Conservation (phyloP, 2,888 invertebrate species). For the Lacanobia oleracea region DNA sequence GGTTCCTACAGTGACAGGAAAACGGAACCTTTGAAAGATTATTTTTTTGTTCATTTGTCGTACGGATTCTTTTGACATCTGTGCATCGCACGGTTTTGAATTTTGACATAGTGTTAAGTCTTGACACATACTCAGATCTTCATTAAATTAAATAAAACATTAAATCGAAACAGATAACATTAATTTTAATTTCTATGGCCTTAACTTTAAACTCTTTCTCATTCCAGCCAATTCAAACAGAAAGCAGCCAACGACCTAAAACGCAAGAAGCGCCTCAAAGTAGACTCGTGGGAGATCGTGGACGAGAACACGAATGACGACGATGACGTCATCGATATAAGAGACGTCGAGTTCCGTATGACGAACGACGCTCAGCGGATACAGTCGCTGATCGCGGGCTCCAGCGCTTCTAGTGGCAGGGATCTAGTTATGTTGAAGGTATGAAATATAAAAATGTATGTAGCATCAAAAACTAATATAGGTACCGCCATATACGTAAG, state of each 20-base stretch:
- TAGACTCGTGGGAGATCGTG: constrained; percentile 93
- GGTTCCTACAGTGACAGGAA: no score
- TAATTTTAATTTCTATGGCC: no score
- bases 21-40: no score
- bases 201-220: background rate
- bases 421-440: constrained; percentile 85
- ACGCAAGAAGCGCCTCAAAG: constrained; percentile 94
- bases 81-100: no score
- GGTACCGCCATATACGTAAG: no score
- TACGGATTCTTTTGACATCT: no score
- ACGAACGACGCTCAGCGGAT: constrained; percentile 94
- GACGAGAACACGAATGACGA: constrained; percentile 89
- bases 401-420: constrained; percentile 81
- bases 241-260: constrained; percentile 91
- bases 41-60: no score
- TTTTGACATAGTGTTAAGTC: no score
- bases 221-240: constrained; percentile 91
- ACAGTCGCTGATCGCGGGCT: constrained; percentile 88
- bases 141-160: no score
- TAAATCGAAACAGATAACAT: no score
- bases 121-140: no score
- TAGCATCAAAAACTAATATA: no score
- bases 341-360: constrained; percentile 96
- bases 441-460: background rate
- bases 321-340: constrained; percentile 92